Conservation (phyloP, 2,888 invertebrate genomes). For the Drosophila picticornis region DNA sequence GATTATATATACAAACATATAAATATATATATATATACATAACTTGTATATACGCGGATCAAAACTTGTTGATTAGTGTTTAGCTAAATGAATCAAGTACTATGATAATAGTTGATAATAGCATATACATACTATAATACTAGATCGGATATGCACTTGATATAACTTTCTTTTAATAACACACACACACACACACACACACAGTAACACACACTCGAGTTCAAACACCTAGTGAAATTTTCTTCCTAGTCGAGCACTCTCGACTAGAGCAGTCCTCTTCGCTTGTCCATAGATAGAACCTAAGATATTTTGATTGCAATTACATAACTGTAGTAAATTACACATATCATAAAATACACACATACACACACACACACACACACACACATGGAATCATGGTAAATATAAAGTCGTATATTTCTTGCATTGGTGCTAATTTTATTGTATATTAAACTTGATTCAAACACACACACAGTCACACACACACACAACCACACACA, state of each 20-base stretch:
- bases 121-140: slow-evolving; percentile 6
- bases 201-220: slow-evolving; percentile 6
- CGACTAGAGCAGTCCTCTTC: background rate
- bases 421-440: slow-evolving; percentile 76
- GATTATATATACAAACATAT: slow-evolving; percentile 20
- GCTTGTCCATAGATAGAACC: slow-evolving; percentile 8
- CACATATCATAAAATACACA: slow-evolving; percentile 63
- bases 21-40: slow-evolving; percentile 20
- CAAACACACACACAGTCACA: slow-evolving; percentile 21
- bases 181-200: slow-evolving; percentile 8
- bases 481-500: slow-evolving; percentile 3
- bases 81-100: slow-evolving; percentile 52
- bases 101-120: slow-evolving; percentile 11
- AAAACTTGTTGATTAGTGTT: slow-evolving; percentile 67
- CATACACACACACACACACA: slow-evolving; percentile 3
- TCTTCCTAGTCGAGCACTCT: background rate
- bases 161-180: slow-evolving; percentile 8
- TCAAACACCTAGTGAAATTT: slow-evolving; percentile 35
- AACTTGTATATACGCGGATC: slow-evolving; percentile 50
- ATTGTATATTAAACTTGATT: slow-evolving; percentile 54
- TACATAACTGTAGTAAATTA: slow-evolving; percentile 56
- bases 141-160: slow-evolving; percentile 9
- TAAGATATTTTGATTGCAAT: slow-evolving; percentile 40
- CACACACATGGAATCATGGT: slow-evolving; percentile 16
- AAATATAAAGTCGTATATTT: slow-evolving; percentile 43